These are phyloP conservation scores for Gobio occitaniae DNA, from an alignment of 2,797 vertebrate genomes.

Conservation along the genomic window DNA sequence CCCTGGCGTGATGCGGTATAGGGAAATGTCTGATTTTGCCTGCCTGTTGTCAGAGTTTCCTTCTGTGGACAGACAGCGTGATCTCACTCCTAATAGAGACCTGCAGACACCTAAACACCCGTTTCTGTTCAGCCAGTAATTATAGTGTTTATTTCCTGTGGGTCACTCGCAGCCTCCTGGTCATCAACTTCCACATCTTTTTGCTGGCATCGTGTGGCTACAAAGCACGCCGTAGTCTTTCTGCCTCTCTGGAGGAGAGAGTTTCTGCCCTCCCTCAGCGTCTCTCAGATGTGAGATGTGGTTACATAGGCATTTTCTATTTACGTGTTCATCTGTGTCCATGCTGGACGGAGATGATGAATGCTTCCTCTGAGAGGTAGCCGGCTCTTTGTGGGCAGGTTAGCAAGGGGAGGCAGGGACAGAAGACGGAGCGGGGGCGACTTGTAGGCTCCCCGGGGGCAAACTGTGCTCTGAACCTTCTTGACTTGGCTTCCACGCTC, in stretches of 20 bases:
- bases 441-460: slow-evolving; percentile 61
- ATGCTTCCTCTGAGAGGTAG: slow-evolving; percentile 69
- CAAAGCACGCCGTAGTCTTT: slow-evolving; percentile 46
- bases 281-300: slow-evolving; percentile 71
- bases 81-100: slow-evolving; percentile 68
- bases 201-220: slow-evolving; percentile 42
- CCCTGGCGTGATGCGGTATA: slow-evolving; percentile 73
- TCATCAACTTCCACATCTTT: slow-evolving; percentile 60
- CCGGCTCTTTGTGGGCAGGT: slow-evolving; percentile 67
- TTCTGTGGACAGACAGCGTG: slow-evolving; percentile 70
- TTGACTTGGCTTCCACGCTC: slow-evolving; percentile 65
- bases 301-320: slow-evolving; percentile 77
- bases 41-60: slow-evolving; percentile 72
- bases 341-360: slow-evolving; percentile 67
- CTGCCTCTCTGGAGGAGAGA: slow-evolving; percentile 57
- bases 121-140: slow-evolving; percentile 59
- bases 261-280: slow-evolving; percentile 68
- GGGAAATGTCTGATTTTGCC: slow-evolving; percentile 75
- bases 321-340: slow-evolving; percentile 65
- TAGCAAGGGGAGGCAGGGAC: slow-evolving; percentile 58
- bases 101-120: slow-evolving; percentile 55
- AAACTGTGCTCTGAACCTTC: slow-evolving; percentile 62
- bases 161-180: slow-evolving; percentile 58
- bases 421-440: slow-evolving; percentile 66
- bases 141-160: slow-evolving; percentile 57